Evolutionary conservation across 2,113 vertebrate species (phyloP).

Genomic region (Penelope pileata): DNA sequence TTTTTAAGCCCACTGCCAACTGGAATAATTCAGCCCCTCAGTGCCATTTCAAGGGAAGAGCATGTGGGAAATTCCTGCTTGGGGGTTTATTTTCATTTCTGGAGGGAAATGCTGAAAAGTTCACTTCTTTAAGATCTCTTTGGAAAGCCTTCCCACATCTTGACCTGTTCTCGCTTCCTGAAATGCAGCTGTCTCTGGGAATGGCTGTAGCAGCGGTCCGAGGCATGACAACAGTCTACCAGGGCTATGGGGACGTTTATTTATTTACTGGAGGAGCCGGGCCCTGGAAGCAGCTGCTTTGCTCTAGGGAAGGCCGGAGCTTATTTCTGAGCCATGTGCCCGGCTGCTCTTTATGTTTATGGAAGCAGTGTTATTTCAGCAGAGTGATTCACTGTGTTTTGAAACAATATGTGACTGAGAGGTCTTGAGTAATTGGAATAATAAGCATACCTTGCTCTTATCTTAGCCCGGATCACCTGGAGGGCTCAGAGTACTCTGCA

Average conservation of each 20-base stretch:
- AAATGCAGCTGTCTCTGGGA: not conserved
- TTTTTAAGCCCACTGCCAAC: not conserved
- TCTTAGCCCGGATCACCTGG: constrained; percentile 31
- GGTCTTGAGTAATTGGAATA: constrained; percentile 44
- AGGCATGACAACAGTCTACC: not conserved
- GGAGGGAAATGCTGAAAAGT: not conserved
- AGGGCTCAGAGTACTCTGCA: not conserved
- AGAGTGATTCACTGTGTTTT: constrained; percentile 59
- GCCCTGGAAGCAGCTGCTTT: constrained; percentile 51
- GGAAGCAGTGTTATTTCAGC: constrained; percentile 53
- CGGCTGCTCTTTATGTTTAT: constrained; percentile 36
- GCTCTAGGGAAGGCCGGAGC: constrained; percentile 25
- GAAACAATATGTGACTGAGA: constrained; percentile 44
- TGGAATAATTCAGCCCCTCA: not conserved
- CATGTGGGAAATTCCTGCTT: constrained; percentile 27
- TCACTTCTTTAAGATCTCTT: not conserved
- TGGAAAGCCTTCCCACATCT: constrained; percentile 15
- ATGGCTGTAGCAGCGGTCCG: not conserved
- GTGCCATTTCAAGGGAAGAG: not conserved
- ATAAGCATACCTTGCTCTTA: constrained; percentile 1
- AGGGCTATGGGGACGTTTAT: not conserved
- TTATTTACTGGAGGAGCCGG: constrained; percentile 15
- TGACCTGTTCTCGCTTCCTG: not conserved
- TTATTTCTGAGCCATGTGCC: constrained; percentile 22
- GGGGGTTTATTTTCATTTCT: constrained; percentile 9